Evolutionary conservation across 2,113 vertebrate species (phyloP), one percentile per base, ranked within the genome.

Genomic region (Erinaceus europaeus): DNA sequence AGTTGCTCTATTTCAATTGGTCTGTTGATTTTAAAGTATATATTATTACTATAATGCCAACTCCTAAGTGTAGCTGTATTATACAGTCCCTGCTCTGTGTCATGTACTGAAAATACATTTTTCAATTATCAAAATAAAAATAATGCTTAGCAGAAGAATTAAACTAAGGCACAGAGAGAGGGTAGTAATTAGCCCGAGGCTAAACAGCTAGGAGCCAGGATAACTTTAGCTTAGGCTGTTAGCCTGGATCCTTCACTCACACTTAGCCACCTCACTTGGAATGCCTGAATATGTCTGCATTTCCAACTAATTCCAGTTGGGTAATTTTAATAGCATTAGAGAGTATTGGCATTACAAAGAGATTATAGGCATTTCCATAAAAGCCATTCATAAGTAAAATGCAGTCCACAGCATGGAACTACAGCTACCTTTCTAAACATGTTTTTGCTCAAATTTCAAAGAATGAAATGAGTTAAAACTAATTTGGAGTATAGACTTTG

Each of bases 401-500:
- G n/a, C 1, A 81, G 10, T 34, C 9, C 34, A 21, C 4, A 29
- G 7, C 4, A 17, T 6, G 7, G 69, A 81, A 29, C 61, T 64
- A n/a, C 53, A 40, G 62, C 34, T 5, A 18, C 38, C 29, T 46
- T 84, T 61, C 68, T 48, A 46, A 65, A 87, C 71, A 62, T 29
- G 32, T 17, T 25, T 61, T 90, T 74, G 34, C 14, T 86, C 36
- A 1, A 21, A n/a, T 67, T 88, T 90, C 55, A 84, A 76, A 68
- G 32, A 81, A 69, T 17, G 6, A 86, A 93, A 84, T 65, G 29
- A 40, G 36, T 42, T 23, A 20, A 69, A 59, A 5, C 25, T 89
- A 67, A 80, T 88, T 62, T 46, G 77, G 65, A 75, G 4, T 83
- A 55, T 80, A 25, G 55, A 2, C 13, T 86, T 90, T 72, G n/a